These are phyloP conservation scores for Dicyrtomina minuta DNA, from an alignment of 2,888 invertebrate genomes.

Conservation along the genomic window DNA sequence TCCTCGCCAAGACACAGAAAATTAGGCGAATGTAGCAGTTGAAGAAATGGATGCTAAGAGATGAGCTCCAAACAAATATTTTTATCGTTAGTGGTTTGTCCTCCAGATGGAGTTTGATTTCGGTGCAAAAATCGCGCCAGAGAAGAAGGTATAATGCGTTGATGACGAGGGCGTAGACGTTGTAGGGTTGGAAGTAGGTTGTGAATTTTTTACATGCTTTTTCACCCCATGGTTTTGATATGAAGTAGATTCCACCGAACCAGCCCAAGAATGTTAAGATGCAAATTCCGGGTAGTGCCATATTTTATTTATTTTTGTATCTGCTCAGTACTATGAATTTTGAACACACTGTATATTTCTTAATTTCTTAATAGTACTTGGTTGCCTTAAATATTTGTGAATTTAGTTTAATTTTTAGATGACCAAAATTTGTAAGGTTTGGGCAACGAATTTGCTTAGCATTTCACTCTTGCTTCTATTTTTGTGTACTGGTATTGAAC, in stretches of 20 bases:
- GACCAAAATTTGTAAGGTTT: too few species aligned
- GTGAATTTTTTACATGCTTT: background rate
- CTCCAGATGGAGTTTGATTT: background rate
- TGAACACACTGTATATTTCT: too few species aligned
- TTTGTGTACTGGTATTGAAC: too few species aligned
- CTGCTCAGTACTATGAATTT: too few species aligned
- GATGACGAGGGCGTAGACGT: background rate
- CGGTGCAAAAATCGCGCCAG: background rate
- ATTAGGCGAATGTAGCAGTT: background rate
- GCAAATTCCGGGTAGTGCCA: background rate
- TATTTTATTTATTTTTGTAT: background rate
- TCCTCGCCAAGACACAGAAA: background rate
- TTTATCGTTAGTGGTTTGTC: background rate
- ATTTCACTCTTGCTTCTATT: too few species aligned
- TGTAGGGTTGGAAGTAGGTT: conserved; percentile 8
- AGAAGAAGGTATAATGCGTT: background rate
- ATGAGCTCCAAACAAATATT: background rate
- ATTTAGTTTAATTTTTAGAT: too few species aligned
- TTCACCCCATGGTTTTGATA: background rate
- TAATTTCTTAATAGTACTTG: too few species aligned
- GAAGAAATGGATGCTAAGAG: background rate
- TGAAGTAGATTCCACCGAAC: conserved; percentile 9
- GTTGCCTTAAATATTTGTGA: too few species aligned
- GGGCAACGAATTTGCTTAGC: too few species aligned
- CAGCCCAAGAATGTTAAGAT: conserved; percentile 8